Evolutionary conservation across 2,113 vertebrate species (phyloP).

Genomic region (Brachyhypopomus occidentalis): DNA sequence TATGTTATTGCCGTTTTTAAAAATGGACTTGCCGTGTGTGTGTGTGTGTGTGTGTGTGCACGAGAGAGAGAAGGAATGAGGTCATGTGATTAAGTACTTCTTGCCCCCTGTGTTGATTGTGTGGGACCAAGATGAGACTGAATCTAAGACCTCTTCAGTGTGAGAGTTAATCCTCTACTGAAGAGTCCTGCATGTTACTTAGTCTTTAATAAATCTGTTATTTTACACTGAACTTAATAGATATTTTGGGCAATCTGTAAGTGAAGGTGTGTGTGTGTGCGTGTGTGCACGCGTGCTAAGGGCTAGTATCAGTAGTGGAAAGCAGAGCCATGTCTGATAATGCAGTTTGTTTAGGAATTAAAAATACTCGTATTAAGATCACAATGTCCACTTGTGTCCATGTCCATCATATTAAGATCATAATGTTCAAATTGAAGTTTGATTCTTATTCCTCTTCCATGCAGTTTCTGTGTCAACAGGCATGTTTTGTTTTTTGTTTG

Average conservation of each 20-base stretch:
- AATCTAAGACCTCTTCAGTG: constrained; percentile 28
- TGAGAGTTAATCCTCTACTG: background rate
- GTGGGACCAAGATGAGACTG: constrained; percentile 26
- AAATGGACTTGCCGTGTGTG: background rate
- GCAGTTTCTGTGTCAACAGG: background rate
- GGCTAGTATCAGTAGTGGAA: constrained; percentile 20
- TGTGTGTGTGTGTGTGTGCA: constrained; percentile 5
- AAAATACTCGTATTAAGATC: background rate
- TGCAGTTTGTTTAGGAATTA: constrained; percentile 22
- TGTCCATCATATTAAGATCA: background rate
- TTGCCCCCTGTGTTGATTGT: constrained; percentile 10
- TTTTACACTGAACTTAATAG: constrained; percentile 7
- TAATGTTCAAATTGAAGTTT: background rate
- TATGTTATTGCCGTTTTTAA: constrained; percentile 22
- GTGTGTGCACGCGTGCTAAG: constrained; percentile 16
- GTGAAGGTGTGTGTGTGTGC: constrained; percentile 10
- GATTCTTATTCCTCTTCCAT: background rate
- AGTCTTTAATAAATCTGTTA: background rate
- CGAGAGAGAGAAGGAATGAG: constrained; percentile 27
- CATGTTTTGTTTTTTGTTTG: background rate
- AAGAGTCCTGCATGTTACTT: background rate
- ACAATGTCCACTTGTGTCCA: background rate
- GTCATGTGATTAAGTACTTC: background rate
- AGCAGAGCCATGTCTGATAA: background rate
- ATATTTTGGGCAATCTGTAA: background rate